Evolutionary conservation across 2,888 invertebrate species (phyloP), one percentile per base, ranked within the genome.

Genomic region (Thymelicus sylvestris): DNA sequence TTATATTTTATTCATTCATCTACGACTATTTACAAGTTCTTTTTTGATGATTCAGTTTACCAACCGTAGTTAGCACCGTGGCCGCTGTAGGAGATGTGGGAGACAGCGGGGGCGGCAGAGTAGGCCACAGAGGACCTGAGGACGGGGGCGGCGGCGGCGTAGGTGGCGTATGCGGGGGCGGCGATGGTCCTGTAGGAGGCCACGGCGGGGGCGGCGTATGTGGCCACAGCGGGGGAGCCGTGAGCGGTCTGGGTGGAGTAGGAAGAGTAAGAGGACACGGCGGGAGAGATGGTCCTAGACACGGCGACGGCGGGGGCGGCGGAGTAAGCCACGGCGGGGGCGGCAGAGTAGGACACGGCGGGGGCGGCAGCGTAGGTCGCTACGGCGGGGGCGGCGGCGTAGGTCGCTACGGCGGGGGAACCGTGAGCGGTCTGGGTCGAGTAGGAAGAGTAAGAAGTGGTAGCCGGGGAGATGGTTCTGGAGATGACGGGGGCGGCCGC

Each of bases 31-130:
- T 84, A 87, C 83, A 88, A 80, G 73, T 79, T 74, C 75, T 77
- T 71, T 72, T 77, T 77, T 72, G 75, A 75, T 73, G 82, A 84
- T 86, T 83, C 85, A 85, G 86, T 87, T 95, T 94, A 96, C 95
- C 95, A 96, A 78, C 92, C 95, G 84, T 96, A 96, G 82, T 95
- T 94, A 76, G 95, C 95, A 77, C 95, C 96, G 76, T 95, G 94
- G 74, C 95, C 96, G 80, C 94, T 93, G 93, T 96, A 96, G 75
- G 94, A 89, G 80, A 95, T 92, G 85, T 95, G 95, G 73, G 96
- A 95, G 31, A 95, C 95, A 76, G 94, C 94, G 76, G 95, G 95
- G 62, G 95, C 95, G 74, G 96, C 95, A 62, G 94, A 93, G 90
- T 95, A 95, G 72, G 92, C 84, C 61, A 95, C 85, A 73, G 92